Percentiles rank a stretch among this genome's conserved stretches.
phyloP scores from a whole-genome alignment of 2,888 invertebrate species.

The Xylocampa areola region DNA sequence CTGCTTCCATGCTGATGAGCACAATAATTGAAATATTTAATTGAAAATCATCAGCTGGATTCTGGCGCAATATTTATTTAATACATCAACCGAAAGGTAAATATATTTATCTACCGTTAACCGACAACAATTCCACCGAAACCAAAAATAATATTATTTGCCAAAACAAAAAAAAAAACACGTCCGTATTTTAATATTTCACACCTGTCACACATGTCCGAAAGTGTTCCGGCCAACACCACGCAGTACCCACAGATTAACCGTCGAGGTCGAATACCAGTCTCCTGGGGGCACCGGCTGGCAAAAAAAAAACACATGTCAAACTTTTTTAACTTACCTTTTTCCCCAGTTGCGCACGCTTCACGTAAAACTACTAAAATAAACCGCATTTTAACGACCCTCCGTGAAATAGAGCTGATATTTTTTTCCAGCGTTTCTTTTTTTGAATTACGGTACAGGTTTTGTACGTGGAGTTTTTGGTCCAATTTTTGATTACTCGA shows the following conservation, averaged over 20 bases:
- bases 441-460: constrained; percentile 55
- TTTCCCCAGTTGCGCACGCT: constrained; percentile 53
- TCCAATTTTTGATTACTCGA: constrained; percentile 46
- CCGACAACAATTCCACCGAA: constrained; percentile 9
- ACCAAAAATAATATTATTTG: constrained; percentile 31
- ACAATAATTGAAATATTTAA: no score
- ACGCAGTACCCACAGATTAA: constrained; percentile 62
- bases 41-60: no score
- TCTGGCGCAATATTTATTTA: no score
- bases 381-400: constrained; percentile 68
- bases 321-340: constrained; percentile 52
- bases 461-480: constrained; percentile 47
- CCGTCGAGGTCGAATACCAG: constrained; percentile 51
- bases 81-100: not conserved
- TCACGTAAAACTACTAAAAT: constrained; percentile 67
- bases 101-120: constrained; percentile 6
- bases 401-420: constrained; percentile 59
- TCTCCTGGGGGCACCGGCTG: constrained; percentile 43
- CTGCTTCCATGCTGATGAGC: no score
- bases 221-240: constrained; percentile 49
- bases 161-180: constrained; percentile 44
- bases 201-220: constrained; percentile 56
- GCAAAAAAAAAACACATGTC: constrained; percentile 45
- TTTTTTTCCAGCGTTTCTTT: constrained; percentile 44
- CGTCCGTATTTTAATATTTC: constrained; percentile 58